These are phyloP conservation scores for Chaetorhynchus papuensis DNA, from an alignment of 2,113 vertebrate genomes.

Conservation along the genomic window DNA sequence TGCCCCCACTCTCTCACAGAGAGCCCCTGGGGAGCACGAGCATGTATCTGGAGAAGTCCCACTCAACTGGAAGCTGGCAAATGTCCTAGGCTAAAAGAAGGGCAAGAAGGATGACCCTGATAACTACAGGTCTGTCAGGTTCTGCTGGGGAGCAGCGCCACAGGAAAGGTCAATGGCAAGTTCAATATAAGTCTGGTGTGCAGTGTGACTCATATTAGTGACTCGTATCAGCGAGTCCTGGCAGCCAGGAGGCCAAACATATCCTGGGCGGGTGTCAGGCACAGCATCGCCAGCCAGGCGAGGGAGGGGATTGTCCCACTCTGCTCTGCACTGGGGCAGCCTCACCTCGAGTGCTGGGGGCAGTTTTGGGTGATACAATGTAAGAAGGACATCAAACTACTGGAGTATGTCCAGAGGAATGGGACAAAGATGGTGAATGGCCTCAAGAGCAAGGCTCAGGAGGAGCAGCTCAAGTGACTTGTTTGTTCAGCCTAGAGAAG, in stretches of 20 bases:
- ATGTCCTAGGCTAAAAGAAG: not conserved
- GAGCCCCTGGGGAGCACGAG: not conserved
- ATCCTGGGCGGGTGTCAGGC: not conserved
- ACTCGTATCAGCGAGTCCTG: not conserved
- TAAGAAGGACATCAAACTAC: not conserved
- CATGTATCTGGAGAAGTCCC: not conserved
- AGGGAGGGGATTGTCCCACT: not conserved
- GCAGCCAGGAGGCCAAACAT: not conserved
- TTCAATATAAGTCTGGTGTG: rapidly evolving
- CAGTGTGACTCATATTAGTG: not conserved
- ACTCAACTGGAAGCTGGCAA: not conserved
- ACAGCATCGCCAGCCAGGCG: rapidly evolving
- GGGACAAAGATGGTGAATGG: not conserved
- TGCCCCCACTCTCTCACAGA: not conserved
- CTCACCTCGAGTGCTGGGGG: not conserved
- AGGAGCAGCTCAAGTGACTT: not conserved
- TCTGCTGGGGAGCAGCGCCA: not conserved
- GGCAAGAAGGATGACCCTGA: not conserved
- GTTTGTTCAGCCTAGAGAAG: not conserved
- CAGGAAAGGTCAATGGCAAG: not conserved
- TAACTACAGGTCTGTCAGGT: not conserved
- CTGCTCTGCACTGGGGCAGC: not conserved
- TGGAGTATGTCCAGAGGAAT: not conserved
- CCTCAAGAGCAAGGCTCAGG: not conserved
- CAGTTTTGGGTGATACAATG: not conserved